Percentiles rank a stretch among this genome's conserved stretches.
Evolutionary conservation across 2,797 vertebrate genomes (phyloP).

Genomic region (Manis javanica): DNA sequence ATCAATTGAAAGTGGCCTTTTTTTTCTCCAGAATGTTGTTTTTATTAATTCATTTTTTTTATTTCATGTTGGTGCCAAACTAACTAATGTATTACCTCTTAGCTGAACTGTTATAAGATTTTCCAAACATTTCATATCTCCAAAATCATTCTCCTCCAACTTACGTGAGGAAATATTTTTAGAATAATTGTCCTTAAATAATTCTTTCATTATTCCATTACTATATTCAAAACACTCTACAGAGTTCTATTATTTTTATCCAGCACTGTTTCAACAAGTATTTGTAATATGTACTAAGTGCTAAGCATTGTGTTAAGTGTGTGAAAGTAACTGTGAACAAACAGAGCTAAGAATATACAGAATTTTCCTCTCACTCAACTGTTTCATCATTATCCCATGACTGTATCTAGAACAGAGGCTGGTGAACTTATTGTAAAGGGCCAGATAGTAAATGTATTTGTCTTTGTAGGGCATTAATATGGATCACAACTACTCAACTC

Average conservation of each 20-base stretch:
- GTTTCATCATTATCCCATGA: background rate
- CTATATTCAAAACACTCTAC: background rate
- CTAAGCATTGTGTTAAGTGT: background rate
- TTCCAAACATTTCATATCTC: background rate
- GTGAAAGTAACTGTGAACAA: slow-evolving; percentile 48
- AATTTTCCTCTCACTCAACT: background rate
- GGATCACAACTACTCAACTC: background rate
- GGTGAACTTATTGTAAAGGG: background rate
- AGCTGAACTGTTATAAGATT: background rate
- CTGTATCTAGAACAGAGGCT: background rate
- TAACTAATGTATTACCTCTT: background rate
- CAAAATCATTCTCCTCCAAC: background rate
- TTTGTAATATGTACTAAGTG: background rate
- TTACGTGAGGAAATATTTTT: background rate
- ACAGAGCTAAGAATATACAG: background rate
- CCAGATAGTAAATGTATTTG: background rate
- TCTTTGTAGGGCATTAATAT: background rate
- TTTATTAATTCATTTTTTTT: background rate
- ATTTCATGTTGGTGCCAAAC: background rate
- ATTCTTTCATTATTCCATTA: background rate
- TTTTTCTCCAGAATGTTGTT: background rate
- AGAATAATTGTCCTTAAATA: background rate
- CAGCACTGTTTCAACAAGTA: slow-evolving; percentile 21
- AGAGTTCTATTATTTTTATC: background rate
- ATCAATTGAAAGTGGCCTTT: background rate